phyloP scores from a whole-genome alignment of 1,140 invertebrate species.

The Phenacoccus solenopsis region DNA sequence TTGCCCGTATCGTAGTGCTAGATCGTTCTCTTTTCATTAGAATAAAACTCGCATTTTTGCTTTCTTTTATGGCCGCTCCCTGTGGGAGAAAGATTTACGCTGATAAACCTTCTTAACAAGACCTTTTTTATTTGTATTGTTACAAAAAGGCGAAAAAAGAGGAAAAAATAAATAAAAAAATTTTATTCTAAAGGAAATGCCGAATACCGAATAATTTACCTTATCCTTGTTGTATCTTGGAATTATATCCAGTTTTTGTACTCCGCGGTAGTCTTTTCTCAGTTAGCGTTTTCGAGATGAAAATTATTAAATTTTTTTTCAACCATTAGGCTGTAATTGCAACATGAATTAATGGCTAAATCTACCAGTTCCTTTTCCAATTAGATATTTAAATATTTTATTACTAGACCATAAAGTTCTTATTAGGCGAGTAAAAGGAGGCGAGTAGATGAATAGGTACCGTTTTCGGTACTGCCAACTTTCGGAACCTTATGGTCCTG shows the following conservation, averaged over 20 bases:
- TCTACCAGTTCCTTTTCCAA: too few relatives aligned
- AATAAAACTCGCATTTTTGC: not conserved
- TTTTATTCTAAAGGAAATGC: not conserved
- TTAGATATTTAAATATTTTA: too few relatives aligned
- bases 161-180: not conserved
- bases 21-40: not conserved
- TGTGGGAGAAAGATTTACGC: not conserved
- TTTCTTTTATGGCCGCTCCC: not conserved
- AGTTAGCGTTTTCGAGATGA: too few relatives aligned
- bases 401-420: too few relatives aligned
- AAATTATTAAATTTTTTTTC: too few relatives aligned
- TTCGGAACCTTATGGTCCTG: too few relatives aligned
- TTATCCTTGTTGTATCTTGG: not conserved
- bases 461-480: too few relatives aligned
- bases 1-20: not conserved
- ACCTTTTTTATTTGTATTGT: not conserved
- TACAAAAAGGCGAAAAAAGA: not conserved
- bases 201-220: not conserved
- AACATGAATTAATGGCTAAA: too few relatives aligned
- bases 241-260: not conserved
- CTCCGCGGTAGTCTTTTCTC: too few relatives aligned
- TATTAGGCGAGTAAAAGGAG: too few relatives aligned
- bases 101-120: not conserved
- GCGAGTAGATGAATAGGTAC: too few relatives aligned
- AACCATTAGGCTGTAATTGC: too few relatives aligned